Conservation (phyloP, 1,140 invertebrate species). For the Scaptodrosophila lebanonensis region DNA sequence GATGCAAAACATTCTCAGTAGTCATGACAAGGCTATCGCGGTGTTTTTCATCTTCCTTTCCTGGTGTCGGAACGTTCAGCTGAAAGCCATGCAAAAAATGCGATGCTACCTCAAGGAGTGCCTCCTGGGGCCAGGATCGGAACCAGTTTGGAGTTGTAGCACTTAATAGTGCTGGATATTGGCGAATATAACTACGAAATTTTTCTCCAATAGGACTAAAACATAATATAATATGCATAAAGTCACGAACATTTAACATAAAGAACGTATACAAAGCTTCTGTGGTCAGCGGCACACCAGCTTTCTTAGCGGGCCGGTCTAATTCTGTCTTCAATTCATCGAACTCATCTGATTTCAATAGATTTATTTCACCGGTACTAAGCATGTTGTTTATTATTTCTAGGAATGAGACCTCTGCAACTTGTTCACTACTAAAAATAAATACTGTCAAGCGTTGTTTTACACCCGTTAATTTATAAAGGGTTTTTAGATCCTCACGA, state of each 20-base stretch:
- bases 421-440: slow-evolving; percentile 89
- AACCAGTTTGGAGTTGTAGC: slow-evolving; percentile 94
- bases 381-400: slow-evolving; percentile 93
- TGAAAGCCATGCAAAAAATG: slow-evolving; percentile 84
- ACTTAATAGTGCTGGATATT: slow-evolving; percentile 91
- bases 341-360: slow-evolving; percentile 90
- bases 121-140: slow-evolving; percentile 89
- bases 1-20: slow-evolving; percentile 81
- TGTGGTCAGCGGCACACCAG: slow-evolving; percentile 82
- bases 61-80: slow-evolving; percentile 82
- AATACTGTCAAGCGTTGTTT: slow-evolving; percentile 87
- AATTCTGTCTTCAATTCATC: slow-evolving; percentile 88
- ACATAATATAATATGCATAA: slow-evolving; percentile 89
- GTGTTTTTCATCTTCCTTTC: slow-evolving; percentile 76
- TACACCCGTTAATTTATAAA: slow-evolving; percentile 85
- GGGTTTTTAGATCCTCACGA: slow-evolving; percentile 87
- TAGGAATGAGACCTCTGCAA: slow-evolving; percentile 88
- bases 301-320: slow-evolving; percentile 82
- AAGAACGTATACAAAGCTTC: slow-evolving; percentile 86
- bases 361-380: slow-evolving; percentile 89
- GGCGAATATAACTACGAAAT: slow-evolving; percentile 87
- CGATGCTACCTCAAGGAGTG: slow-evolving; percentile 88
- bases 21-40: slow-evolving; percentile 78
- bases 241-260: slow-evolving; percentile 85
- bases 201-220: slow-evolving; percentile 91